Percentiles rank a stretch among this genome's conserved stretches.
These are phyloP conservation scores for Sarcophaga peregrina DNA, from an alignment of 1,140 invertebrate genomes.

Conservation along the genomic window DNA sequence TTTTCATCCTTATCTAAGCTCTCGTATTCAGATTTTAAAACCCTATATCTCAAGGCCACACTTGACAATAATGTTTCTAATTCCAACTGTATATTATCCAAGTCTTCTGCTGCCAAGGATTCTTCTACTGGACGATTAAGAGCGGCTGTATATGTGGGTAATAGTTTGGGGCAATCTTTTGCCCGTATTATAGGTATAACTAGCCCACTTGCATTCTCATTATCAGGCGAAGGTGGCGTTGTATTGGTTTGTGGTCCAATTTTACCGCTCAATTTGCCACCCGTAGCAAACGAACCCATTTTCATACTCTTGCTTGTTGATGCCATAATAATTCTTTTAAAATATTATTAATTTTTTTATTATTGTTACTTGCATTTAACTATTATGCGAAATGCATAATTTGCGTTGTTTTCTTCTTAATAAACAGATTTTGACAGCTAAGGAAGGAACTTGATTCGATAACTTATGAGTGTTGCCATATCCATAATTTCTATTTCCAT, in stretches of 20 bases:
- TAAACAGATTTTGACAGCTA: neutral
- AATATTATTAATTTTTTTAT: neutral
- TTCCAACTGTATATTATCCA: constrained; percentile 87
- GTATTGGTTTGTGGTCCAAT: constrained; percentile 28
- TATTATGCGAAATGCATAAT: neutral
- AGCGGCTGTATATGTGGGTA: constrained; percentile 72
- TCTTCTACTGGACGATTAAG: constrained; percentile 73
- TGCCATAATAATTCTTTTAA: neutral
- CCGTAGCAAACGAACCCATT: constrained; percentile 26
- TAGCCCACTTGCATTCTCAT: constrained; percentile 54
- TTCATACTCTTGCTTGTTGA: constrained; percentile 1
- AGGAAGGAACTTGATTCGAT: no score
- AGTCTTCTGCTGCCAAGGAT: constrained; percentile 80
- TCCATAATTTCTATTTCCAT: no score
- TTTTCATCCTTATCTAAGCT: constrained; percentile 77
- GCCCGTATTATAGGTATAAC: constrained; percentile 66
- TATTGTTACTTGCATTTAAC: neutral
- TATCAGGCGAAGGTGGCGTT: constrained; percentile 38
- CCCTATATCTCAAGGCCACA: constrained; percentile 79
- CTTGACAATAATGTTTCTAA: constrained; percentile 87
- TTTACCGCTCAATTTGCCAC: constrained; percentile 38
- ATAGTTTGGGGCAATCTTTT: constrained; percentile 68
- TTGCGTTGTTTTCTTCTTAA: neutral
- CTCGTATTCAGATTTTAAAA: constrained; percentile 81
- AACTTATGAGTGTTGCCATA: no score